These are phyloP conservation scores for Platyscapa corneri DNA, from an alignment of 1,140 invertebrate species.

Conservation along the genomic window DNA sequence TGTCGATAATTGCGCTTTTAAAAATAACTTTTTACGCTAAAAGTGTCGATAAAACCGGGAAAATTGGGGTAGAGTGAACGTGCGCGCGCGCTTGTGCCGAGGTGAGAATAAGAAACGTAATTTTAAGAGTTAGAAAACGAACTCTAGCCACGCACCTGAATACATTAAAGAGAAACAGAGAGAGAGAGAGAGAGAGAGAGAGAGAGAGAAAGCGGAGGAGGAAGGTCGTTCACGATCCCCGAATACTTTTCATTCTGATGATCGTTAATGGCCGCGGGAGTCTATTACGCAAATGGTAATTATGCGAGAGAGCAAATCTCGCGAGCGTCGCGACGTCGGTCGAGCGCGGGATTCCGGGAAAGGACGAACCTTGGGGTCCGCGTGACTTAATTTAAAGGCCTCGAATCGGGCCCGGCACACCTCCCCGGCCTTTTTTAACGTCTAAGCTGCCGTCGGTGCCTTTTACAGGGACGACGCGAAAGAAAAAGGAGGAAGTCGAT, in stretches of 20 bases:
- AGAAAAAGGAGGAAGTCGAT: background rate
- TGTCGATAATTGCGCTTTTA: background rate
- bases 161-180: background rate
- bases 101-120: slow-evolving; percentile 1
- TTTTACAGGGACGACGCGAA: background rate
- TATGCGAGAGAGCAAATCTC: background rate
- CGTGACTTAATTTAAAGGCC: slow-evolving; percentile 71
- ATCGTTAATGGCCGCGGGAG: too few relatives aligned
- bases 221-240: too few relatives aligned
- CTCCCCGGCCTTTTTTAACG: slow-evolving; percentile 54
- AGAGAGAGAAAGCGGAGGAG: too few relatives aligned
- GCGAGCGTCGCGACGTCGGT: background rate
- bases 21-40: background rate
- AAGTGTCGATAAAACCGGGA: background rate
- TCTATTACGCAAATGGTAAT: background rate
- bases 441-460: background rate
- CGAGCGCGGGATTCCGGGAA: slow-evolving; percentile 47
- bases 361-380: background rate
- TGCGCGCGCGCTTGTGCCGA: background rate
- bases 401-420: slow-evolving; percentile 70
- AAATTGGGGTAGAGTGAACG: background rate
- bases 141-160: too few relatives aligned
- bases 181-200: too few relatives aligned
- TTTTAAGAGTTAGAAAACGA: background rate
- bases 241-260: background rate